Base-by-base conservation (phyloP, 2,888 invertebrate genomes). In the Brenthis daphne region DNA sequence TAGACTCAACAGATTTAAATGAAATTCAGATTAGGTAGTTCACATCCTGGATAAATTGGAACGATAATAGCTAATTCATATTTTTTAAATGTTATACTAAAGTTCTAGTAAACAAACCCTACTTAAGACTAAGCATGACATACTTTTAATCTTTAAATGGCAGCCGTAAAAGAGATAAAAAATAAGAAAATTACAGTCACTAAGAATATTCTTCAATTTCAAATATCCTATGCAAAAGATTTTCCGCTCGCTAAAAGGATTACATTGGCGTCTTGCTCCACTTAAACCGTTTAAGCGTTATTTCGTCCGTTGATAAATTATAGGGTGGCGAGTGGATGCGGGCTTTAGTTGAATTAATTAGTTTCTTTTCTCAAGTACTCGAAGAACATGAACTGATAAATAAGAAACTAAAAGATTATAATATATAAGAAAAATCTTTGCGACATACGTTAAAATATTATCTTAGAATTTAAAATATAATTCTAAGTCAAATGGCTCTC, bases 321-420 rank as follows among this genome's bases (percentile, higher is more conserved):
- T 74, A 71, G 71, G 68, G 68, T 67, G 73, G 67, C 72, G 37
- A 43, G 68, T 71, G 68, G 64, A 71, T 69, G 74, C 72, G 57
- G 72, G 72, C 73, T 73, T 75, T 72, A 76, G 72, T 70, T 70
- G 76, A 74, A 76, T 77, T 76, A 77, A 77, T 77, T 77, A 76
- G 74, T 74, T 77, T 75, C 76, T 76, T 76, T 75, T 71, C 65
- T 65, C 56, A 54, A 29, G 60, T 29, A 60, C 65, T 64, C 37
- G 58, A 20, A 63, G 61, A 67, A 67, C 54, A 63, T 56, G 50
- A 67, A 63, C 61, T 56, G 43, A 56, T 61, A 67, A 63, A 67
- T 56, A 67, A 43, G 60, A 56, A 50, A 61, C 67, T 61, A 53
- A 51, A 48, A 63, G 37, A 63, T 51, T 53, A 37, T 53, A 63